These are phyloP conservation scores for Ptychoptera albimana DNA, from an alignment of 2,888 invertebrate genomes.

Conservation along the genomic window DNA sequence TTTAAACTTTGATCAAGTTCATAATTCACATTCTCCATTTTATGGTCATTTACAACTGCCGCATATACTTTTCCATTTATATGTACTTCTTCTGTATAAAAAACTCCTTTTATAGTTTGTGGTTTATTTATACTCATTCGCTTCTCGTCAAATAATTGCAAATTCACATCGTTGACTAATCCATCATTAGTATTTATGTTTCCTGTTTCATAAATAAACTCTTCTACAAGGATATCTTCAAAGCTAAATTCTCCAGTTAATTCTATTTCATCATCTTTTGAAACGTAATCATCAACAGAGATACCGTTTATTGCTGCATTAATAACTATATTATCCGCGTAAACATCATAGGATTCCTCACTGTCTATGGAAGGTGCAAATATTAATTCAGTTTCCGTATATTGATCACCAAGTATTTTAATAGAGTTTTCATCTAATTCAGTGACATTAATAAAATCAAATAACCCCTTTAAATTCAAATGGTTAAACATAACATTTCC, in stretches of 20 bases:
- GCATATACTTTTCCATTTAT: slow-evolving; percentile 21
- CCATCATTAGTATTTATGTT: slow-evolving; percentile 23
- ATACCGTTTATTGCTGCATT: slow-evolving; percentile 25
- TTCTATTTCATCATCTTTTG: slow-evolving; percentile 18
- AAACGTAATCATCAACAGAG: slow-evolving; percentile 17
- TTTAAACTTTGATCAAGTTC: slow-evolving; percentile 20
- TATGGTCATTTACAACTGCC: slow-evolving; percentile 25
- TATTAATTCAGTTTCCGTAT: slow-evolving; percentile 23
- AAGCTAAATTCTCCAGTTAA: slow-evolving; percentile 18
- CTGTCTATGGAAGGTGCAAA: slow-evolving; percentile 19
- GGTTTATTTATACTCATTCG: slow-evolving; percentile 22
- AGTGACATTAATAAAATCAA: slow-evolving; percentile 29
- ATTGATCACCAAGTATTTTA: slow-evolving; percentile 27
- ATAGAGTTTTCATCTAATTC: slow-evolving; percentile 29
- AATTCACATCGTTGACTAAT: slow-evolving; percentile 20
- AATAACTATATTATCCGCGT: slow-evolving; percentile 23
- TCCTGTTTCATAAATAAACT: slow-evolving; percentile 21
- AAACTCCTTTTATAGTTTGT: slow-evolving; percentile 18
- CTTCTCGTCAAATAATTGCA: slow-evolving; percentile 20
- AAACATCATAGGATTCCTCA: slow-evolving; percentile 12
- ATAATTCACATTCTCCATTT: slow-evolving; percentile 19
- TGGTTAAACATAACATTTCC: slow-evolving; percentile 32
- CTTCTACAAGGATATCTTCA: slow-evolving; percentile 16
- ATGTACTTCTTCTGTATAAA: slow-evolving; percentile 21
- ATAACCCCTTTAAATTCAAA: slow-evolving; percentile 27